Percentiles rank a stretch among this genome's conserved stretches.
These are phyloP conservation scores for Rostratula benghalensis DNA, from an alignment of 2,113 vertebrate genomes.

Conservation along the genomic window DNA sequence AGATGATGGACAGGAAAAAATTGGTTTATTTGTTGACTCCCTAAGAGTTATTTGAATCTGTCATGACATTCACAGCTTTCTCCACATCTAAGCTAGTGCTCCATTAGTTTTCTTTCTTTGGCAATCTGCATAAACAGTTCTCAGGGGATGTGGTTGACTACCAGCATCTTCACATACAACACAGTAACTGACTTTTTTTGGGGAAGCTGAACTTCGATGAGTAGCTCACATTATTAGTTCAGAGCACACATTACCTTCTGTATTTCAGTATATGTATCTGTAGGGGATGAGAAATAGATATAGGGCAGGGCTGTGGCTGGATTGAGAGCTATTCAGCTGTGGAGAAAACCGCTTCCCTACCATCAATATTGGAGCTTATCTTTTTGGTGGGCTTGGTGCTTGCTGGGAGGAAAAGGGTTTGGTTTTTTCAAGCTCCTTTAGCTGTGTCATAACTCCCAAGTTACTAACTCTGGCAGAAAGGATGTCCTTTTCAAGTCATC, in stretches of 20 bases:
- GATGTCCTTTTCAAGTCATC: no score
- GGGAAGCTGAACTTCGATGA: background rate
- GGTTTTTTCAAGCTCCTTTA: background rate
- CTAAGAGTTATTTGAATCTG: conserved; percentile 24
- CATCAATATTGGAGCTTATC: background rate
- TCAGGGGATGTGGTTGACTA: background rate
- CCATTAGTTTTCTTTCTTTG: background rate
- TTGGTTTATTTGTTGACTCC: conserved; percentile 31
- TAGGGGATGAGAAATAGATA: background rate
- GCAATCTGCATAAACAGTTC: no score
- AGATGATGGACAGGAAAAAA: conserved; percentile 42
- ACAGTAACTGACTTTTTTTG: background rate
- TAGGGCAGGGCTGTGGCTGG: background rate
- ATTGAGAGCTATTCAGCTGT: background rate
- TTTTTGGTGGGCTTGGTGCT: background rate
- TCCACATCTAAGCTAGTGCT: background rate
- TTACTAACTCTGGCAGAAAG: background rate
- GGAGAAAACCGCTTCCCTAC: background rate
- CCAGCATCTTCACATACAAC: background rate
- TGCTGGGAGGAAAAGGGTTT: background rate
- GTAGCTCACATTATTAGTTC: background rate
- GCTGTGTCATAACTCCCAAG: background rate
- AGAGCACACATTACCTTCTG: background rate
- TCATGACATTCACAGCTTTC: background rate
- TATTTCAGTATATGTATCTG: background rate